Conservation (phyloP, 2,113 vertebrate species). For the Sturnus vulgaris region DNA sequence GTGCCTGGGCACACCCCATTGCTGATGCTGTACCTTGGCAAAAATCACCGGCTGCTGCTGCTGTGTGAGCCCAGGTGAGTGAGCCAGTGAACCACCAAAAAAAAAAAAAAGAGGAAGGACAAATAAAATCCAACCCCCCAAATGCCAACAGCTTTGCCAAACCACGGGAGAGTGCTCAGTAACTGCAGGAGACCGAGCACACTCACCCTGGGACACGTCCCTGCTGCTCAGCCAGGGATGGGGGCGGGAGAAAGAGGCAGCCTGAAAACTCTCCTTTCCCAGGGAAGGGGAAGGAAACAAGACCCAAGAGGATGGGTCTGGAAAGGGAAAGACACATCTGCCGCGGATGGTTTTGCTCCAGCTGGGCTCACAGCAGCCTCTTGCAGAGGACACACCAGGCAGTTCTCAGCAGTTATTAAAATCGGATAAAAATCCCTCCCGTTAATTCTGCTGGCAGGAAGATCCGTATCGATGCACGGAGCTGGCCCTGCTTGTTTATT, state of each 20-base stretch:
- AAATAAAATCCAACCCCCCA: not conserved
- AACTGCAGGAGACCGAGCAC: not conserved
- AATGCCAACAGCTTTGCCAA: not conserved
- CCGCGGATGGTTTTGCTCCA: not conserved
- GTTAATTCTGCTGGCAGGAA: not conserved
- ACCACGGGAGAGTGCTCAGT: not conserved
- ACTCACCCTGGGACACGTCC: not conserved
- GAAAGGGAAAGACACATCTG: not conserved
- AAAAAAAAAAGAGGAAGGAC: not conserved
- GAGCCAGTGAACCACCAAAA: not conserved
- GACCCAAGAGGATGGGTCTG: not conserved
- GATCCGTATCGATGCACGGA: not conserved
- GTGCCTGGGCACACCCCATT: too few species aligned
- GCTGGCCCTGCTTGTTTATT: not conserved
- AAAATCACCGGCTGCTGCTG: fast-evolving
- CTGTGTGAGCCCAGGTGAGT: too few species aligned
- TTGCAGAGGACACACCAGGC: not conserved
- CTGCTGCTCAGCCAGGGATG: not conserved
- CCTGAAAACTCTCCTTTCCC: not conserved
- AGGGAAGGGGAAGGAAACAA: not conserved
- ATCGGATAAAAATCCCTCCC: conserved; percentile 19
- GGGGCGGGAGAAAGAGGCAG: not conserved
- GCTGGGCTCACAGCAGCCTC: not conserved
- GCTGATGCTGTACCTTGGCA: not conserved
- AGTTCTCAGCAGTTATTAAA: conserved; percentile 31